Conservation (phyloP, 2,888 invertebrate species). For the Perizoma flavofasciatum region DNA sequence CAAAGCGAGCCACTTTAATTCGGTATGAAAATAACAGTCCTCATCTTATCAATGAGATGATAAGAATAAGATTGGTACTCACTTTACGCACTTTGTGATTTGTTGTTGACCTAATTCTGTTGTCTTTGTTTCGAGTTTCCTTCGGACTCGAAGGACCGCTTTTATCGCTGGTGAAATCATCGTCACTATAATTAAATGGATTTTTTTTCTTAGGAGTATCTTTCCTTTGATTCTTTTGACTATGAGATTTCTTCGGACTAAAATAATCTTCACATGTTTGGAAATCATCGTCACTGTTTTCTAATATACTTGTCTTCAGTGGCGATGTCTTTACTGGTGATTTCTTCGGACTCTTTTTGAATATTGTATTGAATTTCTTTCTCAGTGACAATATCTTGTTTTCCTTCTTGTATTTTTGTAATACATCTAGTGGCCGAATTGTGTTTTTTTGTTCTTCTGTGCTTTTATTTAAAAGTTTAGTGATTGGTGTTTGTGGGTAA, state of each 20-base stretch:
- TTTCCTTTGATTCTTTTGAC: conserved; percentile 30
- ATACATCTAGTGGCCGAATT: conserved; percentile 47
- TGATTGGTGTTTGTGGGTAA: conserved; percentile 40
- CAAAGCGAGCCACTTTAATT: background rate
- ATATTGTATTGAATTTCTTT: conserved; percentile 44
- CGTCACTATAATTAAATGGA: conserved; percentile 65
- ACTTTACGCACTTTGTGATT: conserved; percentile 66
- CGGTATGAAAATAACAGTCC: background rate
- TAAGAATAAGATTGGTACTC: conserved; percentile 33
- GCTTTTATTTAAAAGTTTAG: conserved; percentile 18
- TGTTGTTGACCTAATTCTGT: conserved; percentile 42
- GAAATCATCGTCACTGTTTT: conserved; percentile 28
- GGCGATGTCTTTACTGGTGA: conserved; percentile 27
- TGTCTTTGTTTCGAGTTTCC: conserved; percentile 28
- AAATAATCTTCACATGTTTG: conserved; percentile 24
- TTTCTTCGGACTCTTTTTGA: conserved; percentile 42
- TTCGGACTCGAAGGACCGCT: conserved; percentile 40
- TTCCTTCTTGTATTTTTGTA: conserved; percentile 63
- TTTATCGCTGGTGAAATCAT: conserved; percentile 67
- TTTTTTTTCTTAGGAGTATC: conserved; percentile 6
- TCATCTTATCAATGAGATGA: no score
- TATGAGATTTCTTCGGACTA: conserved; percentile 20
- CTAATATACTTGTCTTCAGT: conserved; percentile 18
- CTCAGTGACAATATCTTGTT: conserved; percentile 49
- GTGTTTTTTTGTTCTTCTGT: conserved; percentile 35